Conservation (phyloP, 1,140 invertebrate species). For the Nomia melanderi region DNA sequence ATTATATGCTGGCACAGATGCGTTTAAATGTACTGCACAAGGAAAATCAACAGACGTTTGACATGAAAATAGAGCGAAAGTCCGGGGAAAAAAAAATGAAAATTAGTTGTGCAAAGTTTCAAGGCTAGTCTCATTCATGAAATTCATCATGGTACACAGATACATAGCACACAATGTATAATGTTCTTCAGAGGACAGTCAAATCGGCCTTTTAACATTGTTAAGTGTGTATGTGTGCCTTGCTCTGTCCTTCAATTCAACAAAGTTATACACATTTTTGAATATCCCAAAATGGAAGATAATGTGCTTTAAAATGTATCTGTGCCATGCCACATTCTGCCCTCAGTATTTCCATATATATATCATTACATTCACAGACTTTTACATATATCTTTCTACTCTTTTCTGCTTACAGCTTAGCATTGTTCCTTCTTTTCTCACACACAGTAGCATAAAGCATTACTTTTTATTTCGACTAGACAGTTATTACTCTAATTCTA, state of each 20-base stretch:
- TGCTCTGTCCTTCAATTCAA: constrained; percentile 48
- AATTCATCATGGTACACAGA: constrained; percentile 75
- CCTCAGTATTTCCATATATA: constrained; percentile 56
- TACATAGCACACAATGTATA: constrained; percentile 72
- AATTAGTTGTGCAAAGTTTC: constrained; percentile 58
- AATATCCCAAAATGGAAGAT: constrained; percentile 37
- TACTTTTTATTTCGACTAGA: constrained; percentile 9
- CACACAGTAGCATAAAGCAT: constrained; percentile 54
- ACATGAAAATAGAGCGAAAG: constrained; percentile 76
- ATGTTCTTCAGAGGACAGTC: constrained; percentile 43
- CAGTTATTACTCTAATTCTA: constrained; percentile 9
- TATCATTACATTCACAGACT: constrained; percentile 52
- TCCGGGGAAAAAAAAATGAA: constrained; percentile 53
- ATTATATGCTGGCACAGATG: constrained; percentile 75
- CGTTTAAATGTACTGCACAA: constrained; percentile 76
- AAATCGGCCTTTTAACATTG: constrained; percentile 55
- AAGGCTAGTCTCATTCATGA: constrained; percentile 59
- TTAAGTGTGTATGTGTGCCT: constrained; percentile 71
- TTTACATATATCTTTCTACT: constrained; percentile 50
- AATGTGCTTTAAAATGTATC: constrained; percentile 76
- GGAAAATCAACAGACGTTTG: constrained; percentile 75
- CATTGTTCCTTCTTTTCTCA: constrained; percentile 45
- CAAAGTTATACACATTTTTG: constrained; percentile 44
- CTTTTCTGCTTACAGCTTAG: constrained; percentile 65
- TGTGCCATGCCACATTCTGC: constrained; percentile 73